Evolutionary conservation across 2,888 invertebrate species (phyloP), one percentile per base, ranked within the genome.

Genomic region (Galerucella pusilla): DNA sequence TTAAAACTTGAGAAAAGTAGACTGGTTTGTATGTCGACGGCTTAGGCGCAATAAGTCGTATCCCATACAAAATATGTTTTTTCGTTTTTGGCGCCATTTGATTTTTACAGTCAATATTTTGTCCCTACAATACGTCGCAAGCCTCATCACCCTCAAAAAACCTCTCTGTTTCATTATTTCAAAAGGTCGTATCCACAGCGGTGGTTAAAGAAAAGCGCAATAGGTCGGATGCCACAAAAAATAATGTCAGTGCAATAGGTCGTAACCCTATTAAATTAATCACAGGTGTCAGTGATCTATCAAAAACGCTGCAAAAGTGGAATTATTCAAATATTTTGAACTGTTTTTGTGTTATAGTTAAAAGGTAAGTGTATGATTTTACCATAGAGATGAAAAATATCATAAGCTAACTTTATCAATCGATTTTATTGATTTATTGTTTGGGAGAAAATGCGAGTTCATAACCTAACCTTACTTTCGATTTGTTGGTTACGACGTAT

Each of bases 301-400:
- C 57, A 16, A 57, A 14, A 14, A 57, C 12, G 12, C n/a, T 14
- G 12, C 14, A 57, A 14, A 14, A 57, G 57, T 57, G 16, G 2
- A 57, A n/a, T 57, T 57, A 57, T 57, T 57, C 14, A 57, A 57
- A 57, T 57, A 57, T 14, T 57, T 57, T 57, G 12, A 14, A 57
- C 57, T 14, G 57, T 57, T 57, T 14, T 57, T 57, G 57, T 57
- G 14, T 16, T 57, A 16, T 57, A 57, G 12, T 57, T 28, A 28
- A 28, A 20, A 20, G 20, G 20, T 20, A 20, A 20, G 20, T 20
- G 20, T 20, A 20, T 20, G 20, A 20, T 20, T 20, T 20, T 20
- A 20, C 20, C 20, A 20, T 20, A 20, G 20, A 20, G 20, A 20
- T 20, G 20, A 20, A 20, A 20, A 20, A 20, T 20, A 20, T 20